Percentiles rank a stretch among this genome's conserved stretches.
phyloP scores from a whole-genome alignment of 1,140 invertebrate species.

The Drosophila busckii region DNA sequence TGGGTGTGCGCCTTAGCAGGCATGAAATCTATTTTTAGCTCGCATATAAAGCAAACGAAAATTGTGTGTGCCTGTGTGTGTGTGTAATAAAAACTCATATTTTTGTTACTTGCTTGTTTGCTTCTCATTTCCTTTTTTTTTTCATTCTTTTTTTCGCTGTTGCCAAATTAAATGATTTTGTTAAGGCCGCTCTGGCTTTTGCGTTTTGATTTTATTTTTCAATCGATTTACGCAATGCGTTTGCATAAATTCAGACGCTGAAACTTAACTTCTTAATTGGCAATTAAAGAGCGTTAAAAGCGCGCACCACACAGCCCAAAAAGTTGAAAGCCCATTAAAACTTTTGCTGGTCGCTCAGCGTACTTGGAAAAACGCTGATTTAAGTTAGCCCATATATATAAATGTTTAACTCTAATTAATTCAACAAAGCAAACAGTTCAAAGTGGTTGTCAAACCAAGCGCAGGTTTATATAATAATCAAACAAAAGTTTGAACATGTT shows the following conservation, averaged over 20 bases:
- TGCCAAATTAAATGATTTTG: constrained; percentile 70
- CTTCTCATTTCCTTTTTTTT: constrained; percentile 5
- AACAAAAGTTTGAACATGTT: too few relatives aligned
- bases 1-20: constrained; percentile 67
- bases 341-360: constrained; percentile 24
- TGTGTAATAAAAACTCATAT: constrained; percentile 71
- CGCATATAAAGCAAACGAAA: constrained; percentile 38
- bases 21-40: constrained; percentile 71
- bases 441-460: too few relatives aligned
- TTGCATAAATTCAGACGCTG: constrained; percentile 36
- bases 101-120: constrained; percentile 45
- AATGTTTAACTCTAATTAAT: too few relatives aligned
- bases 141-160: constrained; percentile 6
- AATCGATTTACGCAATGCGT: constrained; percentile 42
- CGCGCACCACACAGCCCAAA: constrained; percentile 18
- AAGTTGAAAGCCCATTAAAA: constrained; percentile 47
- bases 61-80: constrained; percentile 13
- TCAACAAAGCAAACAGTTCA: too few relatives aligned
- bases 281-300: constrained; percentile 63
- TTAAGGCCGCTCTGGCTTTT: constrained; percentile 55
- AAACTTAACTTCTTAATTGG: constrained; percentile 62
- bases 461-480: constrained; percentile 13
- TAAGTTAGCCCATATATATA: too few relatives aligned
- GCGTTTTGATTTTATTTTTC: constrained; percentile 23
- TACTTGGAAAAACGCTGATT: neutral